Evolutionary conservation across 2,888 invertebrate genomes (phyloP).

Genomic region (Steinernema scapterisci): DNA sequence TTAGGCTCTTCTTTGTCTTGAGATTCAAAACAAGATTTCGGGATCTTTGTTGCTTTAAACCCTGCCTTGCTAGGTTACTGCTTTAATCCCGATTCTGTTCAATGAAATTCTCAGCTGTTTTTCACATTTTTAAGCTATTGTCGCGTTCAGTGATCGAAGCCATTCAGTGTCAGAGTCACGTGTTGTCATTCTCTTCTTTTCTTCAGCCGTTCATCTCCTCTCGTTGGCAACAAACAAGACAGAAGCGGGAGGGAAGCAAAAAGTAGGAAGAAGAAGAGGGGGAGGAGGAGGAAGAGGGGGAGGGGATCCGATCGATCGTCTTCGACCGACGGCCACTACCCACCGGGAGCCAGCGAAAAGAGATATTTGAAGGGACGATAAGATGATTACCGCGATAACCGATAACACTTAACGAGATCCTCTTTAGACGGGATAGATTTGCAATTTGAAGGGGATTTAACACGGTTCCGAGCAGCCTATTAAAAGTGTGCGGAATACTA

Average conservation of each 20-base stretch:
- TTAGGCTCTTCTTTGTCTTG: too few relatives aligned
- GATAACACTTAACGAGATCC: too few relatives aligned
- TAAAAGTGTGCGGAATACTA: too few relatives aligned
- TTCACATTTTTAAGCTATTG: too few relatives aligned
- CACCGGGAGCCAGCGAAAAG: background rate
- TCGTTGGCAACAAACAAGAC: slow-evolving; percentile 27
- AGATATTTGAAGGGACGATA: background rate
- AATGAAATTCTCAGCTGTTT: background rate
- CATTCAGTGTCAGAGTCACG: background rate
- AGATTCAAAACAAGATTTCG: too few relatives aligned
- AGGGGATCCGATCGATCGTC: slow-evolving; percentile 1
- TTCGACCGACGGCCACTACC: background rate
- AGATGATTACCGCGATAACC: background rate
- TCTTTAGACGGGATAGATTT: too few relatives aligned
- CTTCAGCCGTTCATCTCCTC: background rate
- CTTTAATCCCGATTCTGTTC: too few relatives aligned
- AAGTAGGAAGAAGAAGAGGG: background rate
- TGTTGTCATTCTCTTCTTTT: background rate
- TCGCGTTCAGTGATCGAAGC: too few relatives aligned
- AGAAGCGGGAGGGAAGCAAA: slow-evolving; percentile 11
- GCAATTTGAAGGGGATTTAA: too few relatives aligned
- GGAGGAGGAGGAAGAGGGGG: background rate
- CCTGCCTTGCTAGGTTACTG: too few relatives aligned
- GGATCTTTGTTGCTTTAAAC: background rate
- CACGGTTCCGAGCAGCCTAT: too few relatives aligned